Evolutionary conservation across 2,888 invertebrate genomes (phyloP), one percentile per base, ranked within the genome.

Genomic region (Gonocerus acuteangulatus): DNA sequence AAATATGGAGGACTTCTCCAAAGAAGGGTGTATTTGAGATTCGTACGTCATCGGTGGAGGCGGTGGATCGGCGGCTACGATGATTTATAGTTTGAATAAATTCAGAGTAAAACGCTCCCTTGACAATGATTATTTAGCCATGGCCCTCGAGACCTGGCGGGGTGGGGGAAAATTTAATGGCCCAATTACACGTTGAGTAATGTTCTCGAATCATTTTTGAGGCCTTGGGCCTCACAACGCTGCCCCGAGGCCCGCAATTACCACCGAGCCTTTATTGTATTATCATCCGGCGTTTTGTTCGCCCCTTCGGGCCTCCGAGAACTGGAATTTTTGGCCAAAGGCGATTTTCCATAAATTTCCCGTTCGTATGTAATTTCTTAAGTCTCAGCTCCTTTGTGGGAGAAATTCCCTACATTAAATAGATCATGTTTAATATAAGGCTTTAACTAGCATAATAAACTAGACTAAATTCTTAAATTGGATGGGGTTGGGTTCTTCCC

Each of bases 311-410:
- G 42, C 42, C 42, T 42, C 42, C 34, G 7, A n/a, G n/a, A 27
- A 27, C 27, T 6, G 9, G n/a, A 13, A 7, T 42, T 42, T 42
- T 42, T 13, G 34, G 18, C 51, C 36, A 16, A 21, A 18, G 51
- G 51, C 51, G 19, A 4, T 51, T 51, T 51, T 51, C 51, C 51
- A 51, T 51, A 51, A 51, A 51, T 51, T 51, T 51, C 51, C 51
- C 34, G 19, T 4, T 27, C 27, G 23, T 16, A n/a, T 15, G 13
- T 27, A 27, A 27, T 27, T 27, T 27, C 27, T 9, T 4, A 27
- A 27, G 27, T 9, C 27, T 27, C 27, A 27, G 27, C 27, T 4
- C 27, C 27, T 9, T 9, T 27, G 4, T 27, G 27, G 27, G 27
- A 27, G 27, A 27, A 27, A 27, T 27, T 9, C 27, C 27, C 27